Percentiles rank a stretch among this genome's conserved stretches.
These are phyloP conservation scores for Lepilemur septentrionalis DNA, from an alignment of 2,797 vertebrate genomes.

Conservation along the genomic window DNA sequence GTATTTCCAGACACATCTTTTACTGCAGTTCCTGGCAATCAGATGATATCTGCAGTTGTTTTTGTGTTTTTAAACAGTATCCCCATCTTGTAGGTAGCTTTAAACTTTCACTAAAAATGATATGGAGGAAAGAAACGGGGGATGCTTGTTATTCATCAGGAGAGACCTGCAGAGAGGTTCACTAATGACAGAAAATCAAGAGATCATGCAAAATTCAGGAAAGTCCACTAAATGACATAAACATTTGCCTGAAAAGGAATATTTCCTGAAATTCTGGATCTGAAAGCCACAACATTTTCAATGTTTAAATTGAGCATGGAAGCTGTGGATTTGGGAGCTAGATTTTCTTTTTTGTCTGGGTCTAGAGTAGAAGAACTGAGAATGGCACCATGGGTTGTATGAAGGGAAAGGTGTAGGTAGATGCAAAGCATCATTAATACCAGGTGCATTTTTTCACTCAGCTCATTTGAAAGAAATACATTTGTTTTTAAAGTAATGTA, in stretches of 20 bases:
- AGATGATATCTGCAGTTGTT: background rate
- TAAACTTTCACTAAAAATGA: conserved; percentile 26
- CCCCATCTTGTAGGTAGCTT: background rate
- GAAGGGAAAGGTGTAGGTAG: background rate
- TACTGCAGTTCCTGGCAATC: background rate
- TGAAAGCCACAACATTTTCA: background rate
- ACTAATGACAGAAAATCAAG: background rate
- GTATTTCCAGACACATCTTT: conserved; percentile 1
- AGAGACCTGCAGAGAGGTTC: background rate
- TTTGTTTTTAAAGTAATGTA: background rate
- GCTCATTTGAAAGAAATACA: background rate
- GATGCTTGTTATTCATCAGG: background rate
- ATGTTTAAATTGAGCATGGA: background rate
- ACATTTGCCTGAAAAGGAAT: background rate
- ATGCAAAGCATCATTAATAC: background rate
- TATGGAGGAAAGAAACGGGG: background rate
- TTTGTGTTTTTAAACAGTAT: background rate
- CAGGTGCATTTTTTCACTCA: background rate
- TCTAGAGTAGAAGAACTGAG: background rate
- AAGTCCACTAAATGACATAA: background rate
- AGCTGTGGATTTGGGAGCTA: background rate
- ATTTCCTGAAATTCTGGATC: background rate
- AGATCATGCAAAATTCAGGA: background rate
- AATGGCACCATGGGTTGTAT: background rate
- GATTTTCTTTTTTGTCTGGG: background rate